phyloP scores from a whole-genome alignment of 2,113 vertebrate species.

The Gopherus evgoodei region DNA sequence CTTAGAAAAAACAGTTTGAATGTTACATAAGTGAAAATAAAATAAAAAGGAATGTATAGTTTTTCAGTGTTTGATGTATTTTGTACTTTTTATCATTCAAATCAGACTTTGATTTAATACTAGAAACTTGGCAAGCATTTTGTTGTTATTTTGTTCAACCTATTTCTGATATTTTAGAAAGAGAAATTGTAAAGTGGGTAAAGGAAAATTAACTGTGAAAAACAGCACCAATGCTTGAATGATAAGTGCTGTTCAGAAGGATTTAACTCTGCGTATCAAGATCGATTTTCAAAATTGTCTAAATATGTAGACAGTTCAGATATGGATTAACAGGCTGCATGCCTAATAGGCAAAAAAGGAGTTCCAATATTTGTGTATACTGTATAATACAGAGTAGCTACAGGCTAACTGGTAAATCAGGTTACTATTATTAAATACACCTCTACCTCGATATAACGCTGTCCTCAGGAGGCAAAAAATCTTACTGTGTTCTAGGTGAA shows the following conservation, averaged over 20 bases:
- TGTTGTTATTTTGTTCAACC: neutral
- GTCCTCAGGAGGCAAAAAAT: no score
- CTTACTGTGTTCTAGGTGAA: no score
- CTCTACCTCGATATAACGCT: no score
- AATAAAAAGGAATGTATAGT: neutral
- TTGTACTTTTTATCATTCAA: neutral
- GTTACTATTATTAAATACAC: neutral
- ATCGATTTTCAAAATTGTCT: neutral
- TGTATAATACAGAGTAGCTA: neutral
- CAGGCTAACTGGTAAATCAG: neutral
- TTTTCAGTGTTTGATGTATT: neutral
- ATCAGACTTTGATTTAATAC: neutral
- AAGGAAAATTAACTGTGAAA: neutral
- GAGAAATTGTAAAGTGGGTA: neutral
- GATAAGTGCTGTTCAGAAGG: neutral
- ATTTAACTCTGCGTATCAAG: neutral
- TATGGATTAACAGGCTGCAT: neutral
- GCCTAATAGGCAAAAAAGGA: fast-evolving
- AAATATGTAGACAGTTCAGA: neutral
- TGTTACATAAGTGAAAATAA: fast-evolving
- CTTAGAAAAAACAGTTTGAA: neutral
- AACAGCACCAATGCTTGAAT: neutral
- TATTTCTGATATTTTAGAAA: neutral
- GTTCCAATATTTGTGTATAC: neutral
- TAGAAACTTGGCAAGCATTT: neutral